phyloP scores from a whole-genome alignment of 2,888 invertebrate species.

The Eristalis arbustorum region DNA sequence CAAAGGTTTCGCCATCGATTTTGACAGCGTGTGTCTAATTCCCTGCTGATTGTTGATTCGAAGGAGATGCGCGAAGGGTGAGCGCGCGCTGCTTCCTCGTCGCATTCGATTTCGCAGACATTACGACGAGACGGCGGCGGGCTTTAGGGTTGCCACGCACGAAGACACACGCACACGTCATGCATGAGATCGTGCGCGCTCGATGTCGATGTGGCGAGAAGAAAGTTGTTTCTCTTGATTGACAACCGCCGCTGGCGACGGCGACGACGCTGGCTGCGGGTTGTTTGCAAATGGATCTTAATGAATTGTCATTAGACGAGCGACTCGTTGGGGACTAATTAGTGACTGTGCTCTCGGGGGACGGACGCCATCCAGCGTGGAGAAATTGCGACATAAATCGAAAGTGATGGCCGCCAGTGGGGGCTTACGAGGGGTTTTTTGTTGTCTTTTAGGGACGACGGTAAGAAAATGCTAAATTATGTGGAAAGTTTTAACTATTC shows the following conservation, averaged over 20 bases:
- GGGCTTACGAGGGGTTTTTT: background rate
- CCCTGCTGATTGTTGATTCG: background rate
- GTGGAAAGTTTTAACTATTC: too few species aligned
- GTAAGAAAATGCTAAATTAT: too few species aligned
- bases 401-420: background rate
- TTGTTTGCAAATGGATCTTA: conserved; percentile 12
- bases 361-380: background rate
- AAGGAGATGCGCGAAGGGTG: conserved; percentile 2
- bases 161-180: background rate
- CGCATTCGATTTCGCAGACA: background rate
- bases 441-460: too few species aligned
- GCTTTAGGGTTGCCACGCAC: background rate
- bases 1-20: conserved; percentile 13
- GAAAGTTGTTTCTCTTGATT: conserved; percentile 47
- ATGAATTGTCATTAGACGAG: background rate
- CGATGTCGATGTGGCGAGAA: conserved; percentile 10
- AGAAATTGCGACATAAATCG: background rate
- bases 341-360: background rate
- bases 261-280: background rate
- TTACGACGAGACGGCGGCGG: background rate
- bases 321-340: background rate
- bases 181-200: conserved; percentile 1
- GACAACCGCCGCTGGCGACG: background rate
- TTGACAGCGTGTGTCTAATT: conserved; percentile 26
- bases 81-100: conserved; percentile 4